Evolutionary conservation across 2,113 vertebrate genomes (phyloP).

Genomic region (Gambusia holbrooki): DNA sequence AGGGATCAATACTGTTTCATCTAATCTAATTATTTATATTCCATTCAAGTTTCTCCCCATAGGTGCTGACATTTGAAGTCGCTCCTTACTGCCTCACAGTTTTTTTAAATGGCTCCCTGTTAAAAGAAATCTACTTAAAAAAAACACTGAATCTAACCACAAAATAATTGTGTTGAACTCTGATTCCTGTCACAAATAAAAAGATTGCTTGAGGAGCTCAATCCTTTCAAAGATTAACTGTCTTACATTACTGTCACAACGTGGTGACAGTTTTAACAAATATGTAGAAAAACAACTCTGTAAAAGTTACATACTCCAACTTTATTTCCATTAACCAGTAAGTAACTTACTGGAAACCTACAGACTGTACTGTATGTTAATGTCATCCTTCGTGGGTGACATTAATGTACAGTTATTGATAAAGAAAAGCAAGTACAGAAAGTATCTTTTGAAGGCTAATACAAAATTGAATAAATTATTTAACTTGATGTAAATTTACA

Average conservation of each 20-base stretch:
- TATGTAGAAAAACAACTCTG: too few relatives aligned
- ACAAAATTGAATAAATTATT: background rate
- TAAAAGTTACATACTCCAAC: too few relatives aligned
- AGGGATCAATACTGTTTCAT: conserved; percentile 35
- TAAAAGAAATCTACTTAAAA: conserved; percentile 9
- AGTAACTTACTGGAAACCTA: background rate
- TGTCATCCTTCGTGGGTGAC: background rate
- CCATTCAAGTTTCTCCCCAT: conserved; percentile 19
- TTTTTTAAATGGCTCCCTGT: background rate
- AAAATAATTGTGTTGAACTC: too few relatives aligned
- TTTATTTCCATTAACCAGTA: too few relatives aligned
- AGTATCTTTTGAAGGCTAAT: background rate
- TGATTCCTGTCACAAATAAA: too few relatives aligned
- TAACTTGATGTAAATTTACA: conserved; percentile 1
- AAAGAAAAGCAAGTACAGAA: background rate
- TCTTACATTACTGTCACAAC: too few relatives aligned
- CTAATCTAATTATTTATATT: conserved; percentile 22
- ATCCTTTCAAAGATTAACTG: too few relatives aligned
- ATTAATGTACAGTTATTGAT: conserved; percentile 6
- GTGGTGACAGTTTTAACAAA: too few relatives aligned
- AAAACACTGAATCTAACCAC: background rate
- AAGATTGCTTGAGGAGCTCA: too few relatives aligned
- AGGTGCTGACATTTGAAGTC: conserved; percentile 19
- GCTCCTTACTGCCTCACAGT: conserved; percentile 2
- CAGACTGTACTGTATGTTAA: conserved; percentile 3